Percentiles rank a stretch among this genome's conserved stretches.
Conservation (phyloP, 2,113 vertebrate species). For the Ptilorrhoa leucosticta region DNA sequence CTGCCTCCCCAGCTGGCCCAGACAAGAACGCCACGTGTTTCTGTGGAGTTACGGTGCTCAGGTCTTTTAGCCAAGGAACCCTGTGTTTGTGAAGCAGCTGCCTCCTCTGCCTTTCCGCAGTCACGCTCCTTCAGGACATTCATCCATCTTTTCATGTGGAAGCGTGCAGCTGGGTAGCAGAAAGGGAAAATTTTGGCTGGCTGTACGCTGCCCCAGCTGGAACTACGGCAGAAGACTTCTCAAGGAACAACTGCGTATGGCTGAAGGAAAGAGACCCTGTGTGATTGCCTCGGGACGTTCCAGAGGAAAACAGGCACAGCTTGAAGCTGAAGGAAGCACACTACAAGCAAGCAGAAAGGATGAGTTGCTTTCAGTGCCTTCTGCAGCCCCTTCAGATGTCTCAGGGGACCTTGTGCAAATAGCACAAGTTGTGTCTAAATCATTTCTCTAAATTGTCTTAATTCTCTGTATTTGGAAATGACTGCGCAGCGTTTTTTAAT, state of each 20-base stretch:
- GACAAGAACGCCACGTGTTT: rapidly evolving
- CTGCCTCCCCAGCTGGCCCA: background rate
- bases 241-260: rapidly evolving
- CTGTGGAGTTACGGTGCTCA: background rate
- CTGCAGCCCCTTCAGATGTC: background rate
- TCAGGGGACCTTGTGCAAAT: background rate
- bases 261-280: background rate
- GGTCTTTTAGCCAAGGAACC: background rate
- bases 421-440: background rate
- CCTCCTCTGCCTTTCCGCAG: background rate
- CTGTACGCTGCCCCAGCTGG: background rate
- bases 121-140: rapidly evolving
- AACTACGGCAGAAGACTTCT: background rate
- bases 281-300: background rate
- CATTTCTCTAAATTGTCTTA: background rate
- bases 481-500: background rate
- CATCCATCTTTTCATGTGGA: background rate
- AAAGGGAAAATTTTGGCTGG: background rate
- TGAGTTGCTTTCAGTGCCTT: background rate
- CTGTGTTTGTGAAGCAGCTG: background rate
- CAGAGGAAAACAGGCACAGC: background rate
- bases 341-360: background rate
- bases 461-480: background rate
- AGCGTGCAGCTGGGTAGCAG: background rate
- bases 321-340: background rate